Conservation (phyloP, 2,797 vertebrate species). For the Periparus ater region DNA sequence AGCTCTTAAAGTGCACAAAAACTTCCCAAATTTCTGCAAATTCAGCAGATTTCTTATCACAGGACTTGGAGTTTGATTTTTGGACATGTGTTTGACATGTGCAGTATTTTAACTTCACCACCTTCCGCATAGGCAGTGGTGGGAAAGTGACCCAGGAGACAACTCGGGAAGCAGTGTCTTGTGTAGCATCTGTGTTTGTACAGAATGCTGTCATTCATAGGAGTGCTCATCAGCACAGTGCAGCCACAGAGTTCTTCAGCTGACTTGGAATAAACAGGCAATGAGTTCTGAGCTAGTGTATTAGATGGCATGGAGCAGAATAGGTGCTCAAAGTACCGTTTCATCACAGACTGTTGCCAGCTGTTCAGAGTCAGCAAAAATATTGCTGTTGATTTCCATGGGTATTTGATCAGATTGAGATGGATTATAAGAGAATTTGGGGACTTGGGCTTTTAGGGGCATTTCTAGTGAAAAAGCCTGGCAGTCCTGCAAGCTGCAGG, state of each 20-base stretch:
- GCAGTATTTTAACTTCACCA: background rate
- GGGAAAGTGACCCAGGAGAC: background rate
- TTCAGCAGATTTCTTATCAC: background rate
- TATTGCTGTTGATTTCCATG: background rate
- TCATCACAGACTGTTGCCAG: background rate
- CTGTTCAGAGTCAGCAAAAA: slow-evolving; percentile 7
- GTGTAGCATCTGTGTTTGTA: background rate
- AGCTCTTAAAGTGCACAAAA: background rate
- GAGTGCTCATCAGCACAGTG: background rate
- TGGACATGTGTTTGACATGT: fast-evolving
- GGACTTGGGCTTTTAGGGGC: background rate
- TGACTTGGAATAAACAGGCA: background rate
- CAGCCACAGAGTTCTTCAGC: background rate
- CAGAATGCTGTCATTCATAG: background rate
- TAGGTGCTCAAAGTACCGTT: background rate
- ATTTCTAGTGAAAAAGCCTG: background rate
- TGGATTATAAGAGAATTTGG: background rate
- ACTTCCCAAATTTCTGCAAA: background rate
- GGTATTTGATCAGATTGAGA: background rate
- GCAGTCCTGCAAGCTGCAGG: background rate
- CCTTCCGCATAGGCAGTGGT: fast-evolving
- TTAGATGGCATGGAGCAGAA: background rate
- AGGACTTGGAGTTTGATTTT: background rate
- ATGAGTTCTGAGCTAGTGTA: background rate
- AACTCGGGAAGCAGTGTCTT: background rate